A percentile compares a stretch with the other conserved stretches of the same genome.
Conservation (phyloP, 1,140 invertebrate species). For the Panagrolaimus sp. region DNA sequence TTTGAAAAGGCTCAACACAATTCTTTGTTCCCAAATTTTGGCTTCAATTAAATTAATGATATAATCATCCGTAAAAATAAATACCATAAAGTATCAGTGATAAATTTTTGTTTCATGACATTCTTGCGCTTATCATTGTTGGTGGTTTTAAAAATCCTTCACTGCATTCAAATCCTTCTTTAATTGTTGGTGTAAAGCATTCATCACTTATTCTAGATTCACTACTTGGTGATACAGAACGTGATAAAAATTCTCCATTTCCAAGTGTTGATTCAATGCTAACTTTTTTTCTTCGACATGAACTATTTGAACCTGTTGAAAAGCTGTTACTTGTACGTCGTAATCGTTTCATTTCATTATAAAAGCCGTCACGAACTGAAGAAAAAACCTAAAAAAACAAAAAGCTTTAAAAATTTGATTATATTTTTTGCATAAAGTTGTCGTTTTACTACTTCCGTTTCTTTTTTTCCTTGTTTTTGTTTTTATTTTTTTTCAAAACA, state of each 20-base stretch:
- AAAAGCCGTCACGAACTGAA: conserved; percentile 54
- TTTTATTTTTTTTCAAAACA: conserved; percentile 7
- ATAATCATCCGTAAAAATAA: no score
- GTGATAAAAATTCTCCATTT: not conserved
- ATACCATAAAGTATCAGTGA: no score
- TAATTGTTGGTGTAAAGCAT: conserved; percentile 1
- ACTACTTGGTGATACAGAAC: conserved; percentile 8
- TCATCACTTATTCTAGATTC: not conserved
- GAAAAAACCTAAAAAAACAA: conserved; percentile 47
- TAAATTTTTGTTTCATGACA: not conserved
- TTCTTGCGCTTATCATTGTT: conserved; percentile 6
- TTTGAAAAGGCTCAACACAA: no score
- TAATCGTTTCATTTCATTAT: conserved; percentile 48
- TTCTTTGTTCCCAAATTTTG: no score
- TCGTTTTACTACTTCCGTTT: no score
- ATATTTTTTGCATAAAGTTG: conserved; percentile 5
- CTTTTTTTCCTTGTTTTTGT: not conserved
- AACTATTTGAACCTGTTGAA: conserved; percentile 37
- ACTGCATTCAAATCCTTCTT: not conserved
- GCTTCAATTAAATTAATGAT: no score
- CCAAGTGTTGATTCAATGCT: not conserved
- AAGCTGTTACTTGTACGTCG: conserved; percentile 47
- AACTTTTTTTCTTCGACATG: not conserved
- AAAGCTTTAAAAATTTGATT: conserved; percentile 14
- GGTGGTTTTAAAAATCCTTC: conserved; percentile 8